phyloP scores from a whole-genome alignment of 1,140 invertebrate species.

The Dinoponera quadriceps region DNA sequence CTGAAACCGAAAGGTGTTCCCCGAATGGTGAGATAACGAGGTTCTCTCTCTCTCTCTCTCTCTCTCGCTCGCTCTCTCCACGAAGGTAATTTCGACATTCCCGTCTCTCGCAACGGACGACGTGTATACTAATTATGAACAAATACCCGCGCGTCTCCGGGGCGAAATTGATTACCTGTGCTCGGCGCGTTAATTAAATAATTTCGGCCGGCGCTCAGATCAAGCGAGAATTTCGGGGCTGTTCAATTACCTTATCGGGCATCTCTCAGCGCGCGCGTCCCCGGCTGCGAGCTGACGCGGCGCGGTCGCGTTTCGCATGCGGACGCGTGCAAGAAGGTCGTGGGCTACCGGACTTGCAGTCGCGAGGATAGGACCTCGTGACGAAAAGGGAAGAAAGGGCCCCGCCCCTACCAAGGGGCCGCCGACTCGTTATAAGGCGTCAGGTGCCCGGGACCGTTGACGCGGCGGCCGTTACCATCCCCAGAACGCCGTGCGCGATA shows the following conservation, averaged over 20 bases:
- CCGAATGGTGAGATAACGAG: neutral
- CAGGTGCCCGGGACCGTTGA: slow-evolving; percentile 76
- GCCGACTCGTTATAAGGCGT: slow-evolving; percentile 73
- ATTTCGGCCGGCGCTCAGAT: neutral
- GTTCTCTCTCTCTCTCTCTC: neutral
- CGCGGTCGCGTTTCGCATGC: neutral
- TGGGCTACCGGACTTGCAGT: slow-evolving; percentile 50
- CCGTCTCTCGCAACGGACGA: neutral
- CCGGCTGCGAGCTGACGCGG: slow-evolving; percentile 2
- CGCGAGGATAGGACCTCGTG: slow-evolving; percentile 36
- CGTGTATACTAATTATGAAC: neutral
- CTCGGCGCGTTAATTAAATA: slow-evolving; percentile 41
- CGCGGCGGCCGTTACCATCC: slow-evolving; percentile 72
- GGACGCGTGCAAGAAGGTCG: slow-evolving; percentile 43
- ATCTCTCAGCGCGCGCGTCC: slow-evolving; percentile 20
- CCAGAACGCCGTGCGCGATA: slow-evolving; percentile 58
- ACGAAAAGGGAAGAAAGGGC: slow-evolving; percentile 71
- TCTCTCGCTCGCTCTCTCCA: too few relatives aligned
- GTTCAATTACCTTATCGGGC: slow-evolving; percentile 25
- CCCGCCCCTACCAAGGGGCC: slow-evolving; percentile 51
- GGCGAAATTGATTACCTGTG: slow-evolving; percentile 28
- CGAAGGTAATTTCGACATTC: neutral
- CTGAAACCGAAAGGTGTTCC: neutral
- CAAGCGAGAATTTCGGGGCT: slow-evolving; percentile 25
- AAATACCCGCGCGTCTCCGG: neutral